phyloP scores from a whole-genome alignment of 1,140 invertebrate species.

The Drosophila bocki region DNA sequence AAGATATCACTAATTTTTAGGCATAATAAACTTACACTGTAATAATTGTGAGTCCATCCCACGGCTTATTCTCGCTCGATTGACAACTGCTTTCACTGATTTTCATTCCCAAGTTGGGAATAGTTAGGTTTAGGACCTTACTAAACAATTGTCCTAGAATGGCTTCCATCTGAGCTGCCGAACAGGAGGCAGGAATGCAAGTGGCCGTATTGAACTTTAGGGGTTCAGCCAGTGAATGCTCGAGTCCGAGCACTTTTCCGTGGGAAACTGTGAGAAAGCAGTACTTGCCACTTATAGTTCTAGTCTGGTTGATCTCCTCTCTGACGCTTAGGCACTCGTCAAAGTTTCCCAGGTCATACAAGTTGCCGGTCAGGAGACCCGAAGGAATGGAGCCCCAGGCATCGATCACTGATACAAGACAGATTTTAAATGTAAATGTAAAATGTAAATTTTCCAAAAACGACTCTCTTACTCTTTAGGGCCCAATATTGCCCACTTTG shows the following conservation, averaged over 20 bases:
- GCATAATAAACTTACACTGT: constrained; percentile 30
- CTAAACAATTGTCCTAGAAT: neutral
- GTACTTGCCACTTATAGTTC: constrained; percentile 48
- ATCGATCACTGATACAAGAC: constrained; percentile 50
- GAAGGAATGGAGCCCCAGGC: constrained; percentile 45
- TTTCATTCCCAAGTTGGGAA: neutral
- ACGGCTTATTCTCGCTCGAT: neutral
- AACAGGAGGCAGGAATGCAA: constrained; percentile 23
- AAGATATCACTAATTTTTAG: neutral
- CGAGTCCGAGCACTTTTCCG: neutral
- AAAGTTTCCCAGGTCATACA: constrained; percentile 60
- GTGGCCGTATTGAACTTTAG: neutral
- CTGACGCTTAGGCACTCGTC: constrained; percentile 55
- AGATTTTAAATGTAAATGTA: too few species aligned
- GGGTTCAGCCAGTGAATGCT: neutral
- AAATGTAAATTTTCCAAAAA: neutral
- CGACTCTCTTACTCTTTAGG: neutral
- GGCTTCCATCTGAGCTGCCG: constrained; percentile 16
- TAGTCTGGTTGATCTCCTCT: neutral
- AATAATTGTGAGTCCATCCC: constrained; percentile 39
- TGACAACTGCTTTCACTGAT: constrained; percentile 18
- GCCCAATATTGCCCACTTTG: constrained; percentile 12
- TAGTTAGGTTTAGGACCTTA: neutral
- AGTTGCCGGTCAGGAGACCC: constrained; percentile 15
- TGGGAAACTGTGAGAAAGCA: constrained; percentile 12